Evolutionary conservation across 2,888 invertebrate genomes (phyloP), one percentile per base, ranked within the genome.

Genomic region (Ectobius pallidus): DNA sequence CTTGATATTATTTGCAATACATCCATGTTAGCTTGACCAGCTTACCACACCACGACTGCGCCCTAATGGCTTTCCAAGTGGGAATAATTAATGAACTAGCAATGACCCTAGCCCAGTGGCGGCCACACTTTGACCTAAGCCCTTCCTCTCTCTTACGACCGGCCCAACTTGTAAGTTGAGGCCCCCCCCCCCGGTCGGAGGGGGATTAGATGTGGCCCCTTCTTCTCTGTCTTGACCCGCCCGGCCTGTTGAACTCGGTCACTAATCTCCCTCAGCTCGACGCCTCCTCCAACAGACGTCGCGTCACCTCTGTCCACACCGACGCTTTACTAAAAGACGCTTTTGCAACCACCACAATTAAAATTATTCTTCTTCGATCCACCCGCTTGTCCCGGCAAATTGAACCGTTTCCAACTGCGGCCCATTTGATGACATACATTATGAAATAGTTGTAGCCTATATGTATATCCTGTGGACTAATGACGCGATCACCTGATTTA

Each of bases 31-130:
- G 58, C 58, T 32, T 2, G 58, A 18, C 46, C 65, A 65, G 44
- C 46, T 61, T 61, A 46, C 65, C 44, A 30, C 46, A 44, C 61
- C n/a, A 65, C 27, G 44, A 65, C 65, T 46, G 61, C 58, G 20
- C 20, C 42, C 70, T 70, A 70, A 70, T 70, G 62, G 71, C 49
- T 58, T 71, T 46, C 71, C 52, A 71, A 71, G 71, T 71, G 62
- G 62, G 71, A 73, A 67, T 73, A 70, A 73, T 73, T 73, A 73
- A 73, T 73, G 73, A 72, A 72, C 72, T 72, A 69, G 61, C 69
- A 69, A 69, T 63, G 72, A 72, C 72, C 72, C 72, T 62, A 27
- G 27, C 62, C 42, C 70, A 20, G 16, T 32, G 34, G 70, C 62
- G 62, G 70, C 34, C 62, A 71, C 71, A 63, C 65, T 71, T 67